Evolutionary conservation across 2,888 invertebrate genomes (phyloP).

Genomic region (Andrena minutula): DNA sequence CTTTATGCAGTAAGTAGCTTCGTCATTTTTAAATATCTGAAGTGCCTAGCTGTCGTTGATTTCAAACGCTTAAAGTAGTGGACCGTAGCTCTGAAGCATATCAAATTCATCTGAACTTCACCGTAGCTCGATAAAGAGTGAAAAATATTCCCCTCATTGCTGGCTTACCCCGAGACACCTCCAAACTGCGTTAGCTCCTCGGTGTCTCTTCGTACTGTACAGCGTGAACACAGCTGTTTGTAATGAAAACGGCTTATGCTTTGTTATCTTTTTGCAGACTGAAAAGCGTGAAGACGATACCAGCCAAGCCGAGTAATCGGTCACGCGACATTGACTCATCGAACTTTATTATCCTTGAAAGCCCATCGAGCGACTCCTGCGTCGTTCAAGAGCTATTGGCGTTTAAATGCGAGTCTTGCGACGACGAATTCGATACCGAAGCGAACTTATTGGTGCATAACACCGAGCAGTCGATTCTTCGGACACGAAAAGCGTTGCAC

Average conservation of each 20-base stretch:
- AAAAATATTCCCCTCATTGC: neutral
- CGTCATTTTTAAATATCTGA: conserved; percentile 1
- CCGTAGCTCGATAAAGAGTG: neutral
- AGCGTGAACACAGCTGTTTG: neutral
- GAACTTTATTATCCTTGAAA: conserved; percentile 33
- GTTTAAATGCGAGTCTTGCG: conserved; percentile 71
- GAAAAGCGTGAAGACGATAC: conserved; percentile 30
- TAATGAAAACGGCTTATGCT: conserved; percentile 23
- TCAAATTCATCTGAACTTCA: neutral
- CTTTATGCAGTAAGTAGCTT: conserved; percentile 40
- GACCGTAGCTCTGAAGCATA: neutral
- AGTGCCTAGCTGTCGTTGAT: neutral
- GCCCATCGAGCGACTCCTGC: conserved; percentile 5
- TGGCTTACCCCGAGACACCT: neutral
- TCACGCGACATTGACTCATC: conserved; percentile 1
- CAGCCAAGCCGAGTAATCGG: conserved; percentile 22
- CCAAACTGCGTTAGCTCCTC: conserved; percentile 9
- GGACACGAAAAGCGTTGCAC: conserved; percentile 60
- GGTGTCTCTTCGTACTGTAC: conserved; percentile 4
- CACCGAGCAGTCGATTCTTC: conserved; percentile 71
- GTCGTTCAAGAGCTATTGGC: conserved; percentile 13
- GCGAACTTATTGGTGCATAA: conserved; percentile 68
- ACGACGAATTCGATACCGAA: conserved; percentile 64
- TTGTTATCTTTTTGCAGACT: conserved; percentile 62
- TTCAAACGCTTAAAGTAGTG: too few relatives aligned